A percentile compares a stretch with the other conserved stretches of the same genome.
These are phyloP conservation scores for Colinus virginianus DNA, from an alignment of 2,113 vertebrate genomes.

Conservation along the genomic window DNA sequence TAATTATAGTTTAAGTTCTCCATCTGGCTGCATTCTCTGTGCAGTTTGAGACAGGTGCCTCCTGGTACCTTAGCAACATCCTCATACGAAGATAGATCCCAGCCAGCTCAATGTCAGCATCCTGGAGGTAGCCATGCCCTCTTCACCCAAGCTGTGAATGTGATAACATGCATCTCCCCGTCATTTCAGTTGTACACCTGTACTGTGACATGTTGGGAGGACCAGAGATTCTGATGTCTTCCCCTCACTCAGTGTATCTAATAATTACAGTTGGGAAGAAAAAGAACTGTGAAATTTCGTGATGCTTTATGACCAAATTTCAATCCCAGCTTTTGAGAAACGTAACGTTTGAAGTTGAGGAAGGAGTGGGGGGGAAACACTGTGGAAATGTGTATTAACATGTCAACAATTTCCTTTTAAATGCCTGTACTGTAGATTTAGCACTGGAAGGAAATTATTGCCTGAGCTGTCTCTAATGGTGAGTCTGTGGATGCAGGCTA, in stretches of 20 bases:
- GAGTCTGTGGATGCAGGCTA: not conserved
- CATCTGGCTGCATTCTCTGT: not conserved
- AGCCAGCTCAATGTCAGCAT: not conserved
- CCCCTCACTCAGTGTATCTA: not conserved
- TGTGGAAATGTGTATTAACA: not conserved
- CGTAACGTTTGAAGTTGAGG: not conserved
- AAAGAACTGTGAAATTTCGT: not conserved
- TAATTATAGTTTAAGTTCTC: not conserved
- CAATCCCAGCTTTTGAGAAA: not conserved
- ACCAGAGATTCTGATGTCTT: not conserved
- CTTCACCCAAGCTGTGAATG: not conserved
- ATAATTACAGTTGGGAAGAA: not conserved
- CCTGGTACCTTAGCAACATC: not conserved
- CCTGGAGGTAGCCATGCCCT: not conserved
- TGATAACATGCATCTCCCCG: not conserved
- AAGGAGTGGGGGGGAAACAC: not conserved
- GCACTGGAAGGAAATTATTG: not conserved
- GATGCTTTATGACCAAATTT: not conserved
- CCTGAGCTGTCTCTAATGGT: not conserved
- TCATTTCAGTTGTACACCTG: not conserved
- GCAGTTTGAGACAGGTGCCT: not conserved
- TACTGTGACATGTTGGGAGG: not conserved
- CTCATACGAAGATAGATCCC: fast-evolving
- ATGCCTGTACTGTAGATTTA: not conserved
- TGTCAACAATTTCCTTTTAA: not conserved